Evolutionary conservation across 1,140 invertebrate genomes (phyloP).

Genomic region (Procambarus virginalis): DNA sequence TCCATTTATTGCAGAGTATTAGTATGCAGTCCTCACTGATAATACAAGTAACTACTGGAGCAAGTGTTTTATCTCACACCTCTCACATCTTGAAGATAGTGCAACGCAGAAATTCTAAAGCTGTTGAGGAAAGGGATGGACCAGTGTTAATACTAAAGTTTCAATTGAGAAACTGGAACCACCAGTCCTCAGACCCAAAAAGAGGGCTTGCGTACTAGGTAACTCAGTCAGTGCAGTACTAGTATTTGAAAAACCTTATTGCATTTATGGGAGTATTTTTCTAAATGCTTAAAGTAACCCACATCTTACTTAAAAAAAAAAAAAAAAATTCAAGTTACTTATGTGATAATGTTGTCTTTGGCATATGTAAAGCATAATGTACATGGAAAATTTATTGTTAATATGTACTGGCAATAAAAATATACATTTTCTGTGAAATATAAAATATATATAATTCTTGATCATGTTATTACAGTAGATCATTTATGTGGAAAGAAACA

Average conservation of each 20-base stretch:
- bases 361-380: no score
- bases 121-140: background rate
- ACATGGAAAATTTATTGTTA: no score
- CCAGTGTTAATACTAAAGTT: background rate
- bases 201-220: slow-evolving; percentile 52
- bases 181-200: slow-evolving; percentile 42
- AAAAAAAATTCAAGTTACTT: no score
- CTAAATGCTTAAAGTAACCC: no score
- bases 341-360: no score
- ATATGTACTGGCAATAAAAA: no score
- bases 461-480: no score
- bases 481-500: no score
- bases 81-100: slow-evolving; percentile 1
- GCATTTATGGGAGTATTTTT: no score
- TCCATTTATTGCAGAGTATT: background rate
- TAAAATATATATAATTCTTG: no score
- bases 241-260: background rate
- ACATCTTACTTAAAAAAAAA: no score
- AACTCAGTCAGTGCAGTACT: background rate
- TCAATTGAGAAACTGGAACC: slow-evolving; percentile 41
- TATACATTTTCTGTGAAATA: no score
- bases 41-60: background rate
- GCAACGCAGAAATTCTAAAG: background rate
- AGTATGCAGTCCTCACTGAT: slow-evolving; percentile 17
- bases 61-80: background rate